These are phyloP conservation scores for Caloenas nicobarica DNA, from an alignment of 2,113 vertebrate species.

Conservation along the genomic window DNA sequence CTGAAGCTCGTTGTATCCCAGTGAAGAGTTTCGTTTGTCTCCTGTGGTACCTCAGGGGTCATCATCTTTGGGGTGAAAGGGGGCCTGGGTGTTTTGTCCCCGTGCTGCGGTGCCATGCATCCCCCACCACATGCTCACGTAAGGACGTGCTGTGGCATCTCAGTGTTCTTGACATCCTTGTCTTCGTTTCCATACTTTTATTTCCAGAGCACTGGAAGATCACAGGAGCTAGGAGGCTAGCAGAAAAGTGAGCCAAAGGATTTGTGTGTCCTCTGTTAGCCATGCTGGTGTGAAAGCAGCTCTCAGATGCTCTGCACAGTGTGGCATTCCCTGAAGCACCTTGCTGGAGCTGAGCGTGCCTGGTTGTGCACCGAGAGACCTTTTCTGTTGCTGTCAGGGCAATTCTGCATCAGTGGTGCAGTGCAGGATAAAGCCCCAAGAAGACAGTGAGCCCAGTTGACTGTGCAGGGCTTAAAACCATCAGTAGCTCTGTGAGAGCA, in stretches of 20 bases:
- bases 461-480: not conserved
- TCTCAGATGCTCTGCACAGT: not conserved
- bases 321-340: not conserved
- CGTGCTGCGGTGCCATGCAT: not conserved
- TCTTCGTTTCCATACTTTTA: not conserved
- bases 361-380: not conserved
- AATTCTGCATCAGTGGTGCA: not conserved
- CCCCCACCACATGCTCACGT: not conserved
- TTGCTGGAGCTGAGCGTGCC: not conserved
- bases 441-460: not conserved
- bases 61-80: not conserved
- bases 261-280: not conserved
- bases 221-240: not conserved
- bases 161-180: not conserved
- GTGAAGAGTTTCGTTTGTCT: not conserved
- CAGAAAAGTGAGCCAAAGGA: not conserved
- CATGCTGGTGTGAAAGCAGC: not conserved
- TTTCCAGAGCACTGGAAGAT: not conserved
- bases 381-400: not conserved
- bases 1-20: not conserved
- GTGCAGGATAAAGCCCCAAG: not conserved
- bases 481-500: accelerated
- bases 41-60: accelerated
- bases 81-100: not conserved
- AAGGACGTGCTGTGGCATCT: not conserved